A percentile compares a stretch with the other conserved stretches of the same genome.
These are phyloP conservation scores for Leptinotarsa juncta DNA, from an alignment of 2,888 invertebrate genomes.

Conservation along the genomic window DNA sequence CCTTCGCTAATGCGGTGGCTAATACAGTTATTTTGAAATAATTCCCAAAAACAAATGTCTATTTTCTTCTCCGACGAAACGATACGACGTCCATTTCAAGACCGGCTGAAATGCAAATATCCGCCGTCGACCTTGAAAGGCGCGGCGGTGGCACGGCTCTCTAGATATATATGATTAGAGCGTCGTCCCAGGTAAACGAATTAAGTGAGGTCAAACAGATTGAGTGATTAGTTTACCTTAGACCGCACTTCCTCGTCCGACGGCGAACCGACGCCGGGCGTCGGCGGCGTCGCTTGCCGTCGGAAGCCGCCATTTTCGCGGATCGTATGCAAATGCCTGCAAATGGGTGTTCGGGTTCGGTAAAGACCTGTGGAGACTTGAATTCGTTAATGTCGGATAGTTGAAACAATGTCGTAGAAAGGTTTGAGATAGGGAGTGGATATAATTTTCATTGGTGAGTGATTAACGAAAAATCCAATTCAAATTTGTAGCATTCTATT, in stretches of 20 bases:
- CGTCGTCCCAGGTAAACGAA: conserved; percentile 62
- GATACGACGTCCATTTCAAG: not conserved
- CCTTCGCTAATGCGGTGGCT: too few species aligned
- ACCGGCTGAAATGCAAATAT: conserved; percentile 22
- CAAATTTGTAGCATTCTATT: too few species aligned
- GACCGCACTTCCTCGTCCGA: conserved; percentile 57
- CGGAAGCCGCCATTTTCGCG: conserved; percentile 36
- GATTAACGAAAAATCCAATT: too few species aligned
- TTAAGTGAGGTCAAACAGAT: conserved; percentile 66
- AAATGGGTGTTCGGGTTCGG: conserved; percentile 20
- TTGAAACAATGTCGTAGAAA: not conserved
- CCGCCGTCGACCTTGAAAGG: conserved; percentile 41
- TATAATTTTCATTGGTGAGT: too few species aligned
- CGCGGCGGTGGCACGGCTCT: conserved; percentile 36
- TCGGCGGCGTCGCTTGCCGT: conserved; percentile 31
- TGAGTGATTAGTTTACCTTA: conserved; percentile 64
- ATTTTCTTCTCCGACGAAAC: not conserved
- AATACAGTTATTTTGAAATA: too few species aligned
- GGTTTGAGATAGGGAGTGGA: not conserved
- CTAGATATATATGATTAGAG: conserved; percentile 49
- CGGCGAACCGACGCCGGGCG: conserved; percentile 26
- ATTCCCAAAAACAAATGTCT: not conserved
- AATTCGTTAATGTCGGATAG: not conserved
- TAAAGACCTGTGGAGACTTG: conserved; percentile 10
- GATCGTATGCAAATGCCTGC: conserved; percentile 29